Conservation (phyloP, 2,113 vertebrate species). For the Ia io region DNA sequence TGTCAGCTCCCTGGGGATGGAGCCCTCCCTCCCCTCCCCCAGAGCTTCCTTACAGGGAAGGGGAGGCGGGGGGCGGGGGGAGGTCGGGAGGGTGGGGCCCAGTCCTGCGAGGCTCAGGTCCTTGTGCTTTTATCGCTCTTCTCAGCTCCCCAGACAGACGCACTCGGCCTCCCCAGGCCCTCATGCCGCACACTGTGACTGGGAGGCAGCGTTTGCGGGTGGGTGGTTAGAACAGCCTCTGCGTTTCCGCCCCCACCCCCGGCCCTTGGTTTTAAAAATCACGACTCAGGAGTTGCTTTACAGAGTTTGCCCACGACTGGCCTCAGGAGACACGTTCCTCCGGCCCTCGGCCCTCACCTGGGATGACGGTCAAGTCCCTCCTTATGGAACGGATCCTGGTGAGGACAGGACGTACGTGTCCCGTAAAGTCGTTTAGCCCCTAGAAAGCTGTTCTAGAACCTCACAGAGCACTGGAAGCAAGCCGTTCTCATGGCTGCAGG, state of each 20-base stretch:
- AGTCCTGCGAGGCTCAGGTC: not conserved
- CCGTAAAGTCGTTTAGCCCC: not conserved
- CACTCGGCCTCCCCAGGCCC: not conserved
- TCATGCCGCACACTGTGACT: not conserved
- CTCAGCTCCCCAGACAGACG: not conserved
- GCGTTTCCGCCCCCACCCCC: too few species aligned
- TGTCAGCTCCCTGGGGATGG: not conserved
- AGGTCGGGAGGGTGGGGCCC: not conserved
- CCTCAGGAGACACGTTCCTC: not conserved
- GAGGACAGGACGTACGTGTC: not conserved
- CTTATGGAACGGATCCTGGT: not conserved
- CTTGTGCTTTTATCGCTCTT: not conserved
- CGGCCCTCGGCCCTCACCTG: not conserved
- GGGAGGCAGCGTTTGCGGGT: not conserved
- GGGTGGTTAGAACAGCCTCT: not conserved
- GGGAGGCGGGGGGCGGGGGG: not conserved
- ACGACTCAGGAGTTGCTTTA: not conserved
- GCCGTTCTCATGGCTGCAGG: not conserved
- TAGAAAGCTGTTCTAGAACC: not conserved
- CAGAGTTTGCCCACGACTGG: not conserved
- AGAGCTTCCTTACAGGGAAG: not conserved
- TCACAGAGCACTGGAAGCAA: not conserved
- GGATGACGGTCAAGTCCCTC: not conserved
- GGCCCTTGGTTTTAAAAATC: not conserved
- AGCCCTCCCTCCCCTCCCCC: not conserved